Conservation (phyloP, 2,888 invertebrate species). For the Melieria omissa region DNA sequence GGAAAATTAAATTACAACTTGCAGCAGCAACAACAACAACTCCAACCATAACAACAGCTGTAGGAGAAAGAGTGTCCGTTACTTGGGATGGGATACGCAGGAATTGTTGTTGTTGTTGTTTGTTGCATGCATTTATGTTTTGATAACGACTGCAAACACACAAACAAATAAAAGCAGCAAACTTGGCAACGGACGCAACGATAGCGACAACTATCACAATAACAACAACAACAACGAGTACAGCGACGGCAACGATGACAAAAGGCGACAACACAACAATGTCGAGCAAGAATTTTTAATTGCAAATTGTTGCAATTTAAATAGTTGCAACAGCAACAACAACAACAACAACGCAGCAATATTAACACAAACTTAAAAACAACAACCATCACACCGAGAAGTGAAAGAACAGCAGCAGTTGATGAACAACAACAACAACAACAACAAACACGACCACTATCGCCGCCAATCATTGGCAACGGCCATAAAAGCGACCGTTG, state of each 20-base stretch:
- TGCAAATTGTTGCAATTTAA: slow-evolving; percentile 60
- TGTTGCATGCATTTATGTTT: too few species aligned
- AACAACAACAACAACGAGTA: slow-evolving; percentile 11
- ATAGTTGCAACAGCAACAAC: slow-evolving; percentile 52
- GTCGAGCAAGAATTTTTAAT: slow-evolving; percentile 50
- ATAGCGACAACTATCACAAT: slow-evolving; percentile 16
- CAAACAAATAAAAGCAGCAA: not conserved
- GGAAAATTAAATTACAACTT: slow-evolving; percentile 9
- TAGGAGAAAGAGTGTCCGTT: too few species aligned
- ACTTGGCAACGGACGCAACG: slow-evolving; percentile 16
- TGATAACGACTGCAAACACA: not conserved
- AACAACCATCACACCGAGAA: too few species aligned
- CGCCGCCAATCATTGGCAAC: not conserved
- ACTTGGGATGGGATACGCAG: too few species aligned
- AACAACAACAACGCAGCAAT: slow-evolving; percentile 30
- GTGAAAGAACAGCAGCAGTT: too few species aligned
- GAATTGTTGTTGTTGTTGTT: too few species aligned
- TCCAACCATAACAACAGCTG: not conserved
- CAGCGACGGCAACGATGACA: not conserved
- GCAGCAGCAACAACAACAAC: not conserved
- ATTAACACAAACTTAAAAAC: slow-evolving; percentile 27
- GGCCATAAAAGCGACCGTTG: slow-evolving; percentile 1
- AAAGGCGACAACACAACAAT: slow-evolving; percentile 32
- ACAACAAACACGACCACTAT: slow-evolving; percentile 22
- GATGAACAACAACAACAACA: too few species aligned